Base-by-base conservation (phyloP, 2,888 invertebrate genomes). In the Sinohyriopsis cumingii region DNA sequence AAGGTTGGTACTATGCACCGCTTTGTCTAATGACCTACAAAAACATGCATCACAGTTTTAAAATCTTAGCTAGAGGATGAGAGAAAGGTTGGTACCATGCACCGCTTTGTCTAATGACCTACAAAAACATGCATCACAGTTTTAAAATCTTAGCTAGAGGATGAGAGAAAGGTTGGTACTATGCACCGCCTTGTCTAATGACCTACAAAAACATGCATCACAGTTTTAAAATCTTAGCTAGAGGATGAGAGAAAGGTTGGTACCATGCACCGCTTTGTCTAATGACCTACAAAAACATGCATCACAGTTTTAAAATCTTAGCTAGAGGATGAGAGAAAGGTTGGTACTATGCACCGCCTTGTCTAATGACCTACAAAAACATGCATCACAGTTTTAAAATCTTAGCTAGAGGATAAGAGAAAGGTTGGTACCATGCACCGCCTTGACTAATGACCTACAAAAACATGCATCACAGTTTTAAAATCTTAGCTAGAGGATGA, bases 301-400 rank as follows among this genome's bases (percentile, higher is more conserved):
- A 33, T 33, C 33, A 33, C 28, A 28, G 1, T 33, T 7, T 33
- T 33, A 33, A 33, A 9, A 33, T 33, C 33, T 33, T n/a, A 82
- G 67, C 71, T 84, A 53, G 84, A 84, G 55, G 79, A 69, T 18
- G 83, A 82, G 59, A 76, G 69, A 66, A 66, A 67, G 75, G 81
- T 77, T 62, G 4, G 73, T 63, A 7, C 12, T 56, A 15, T 57
- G 54, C 7, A 1, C 18, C 19, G 19, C 55, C 1, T 22, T 1
- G 55, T 64, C 0, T 55, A 53, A 5, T 20, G 28, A 60, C n/a
- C 63, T 22, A 4, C 20, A 28, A 20, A 63, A 18, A 20, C 59
- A 33, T 33, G 9, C 9, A 33, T 33, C 33, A 33, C 28, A 28
- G 1, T 33, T 7, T 33, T 33, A 33, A 33, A 9, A 33, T 33